Evolutionary conservation across 2,797 vertebrate genomes (phyloP), one percentile per base, ranked within the genome.

Genomic region (Pantherophis alleghaniensis): DNA sequence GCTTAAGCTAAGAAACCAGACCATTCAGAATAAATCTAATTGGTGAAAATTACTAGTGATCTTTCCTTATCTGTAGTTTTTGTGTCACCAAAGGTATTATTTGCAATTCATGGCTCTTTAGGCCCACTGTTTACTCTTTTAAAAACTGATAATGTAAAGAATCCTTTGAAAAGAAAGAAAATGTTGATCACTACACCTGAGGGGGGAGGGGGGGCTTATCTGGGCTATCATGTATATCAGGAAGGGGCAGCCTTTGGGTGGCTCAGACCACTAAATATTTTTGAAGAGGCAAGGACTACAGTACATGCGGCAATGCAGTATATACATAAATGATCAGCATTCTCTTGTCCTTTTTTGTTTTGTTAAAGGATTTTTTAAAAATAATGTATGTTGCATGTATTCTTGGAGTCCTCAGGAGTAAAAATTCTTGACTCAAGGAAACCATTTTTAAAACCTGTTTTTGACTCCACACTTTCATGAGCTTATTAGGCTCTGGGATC

Each of bases 11-110:
- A 89, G 86, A 86, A 74, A 16, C 28, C 14, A 26, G 20, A 12
- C 42, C 63, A 74, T 74, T 89, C 20, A n/a, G 56, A 92, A 47
- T 74, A 53, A 7, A 57, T 11, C 66, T 83, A 92, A 89, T 51
- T 47, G 63, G 63, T 79, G 92, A 83, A 24, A 89, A 89, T 83
- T 89, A 61, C 14, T 37, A 89, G 53, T 13, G 69, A 74, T 60
- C 56, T 24, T 89, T 18, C 16, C 37, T 89, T 92, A 92, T 92
- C 87, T 92, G 53, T 53, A 89, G 69, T 47, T 86, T 53, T 53
- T n/a, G 83, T 57, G 51, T 66, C 60, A 26, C 88, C 56, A 59
- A 24, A 20, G 16, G 60, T 89, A 60, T 24, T 61, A 37, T 26
- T 89, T 89, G 26, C 53, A 60, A 60, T 74, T 79, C 26, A 28